Evolutionary conservation across 2,113 vertebrate species (phyloP).

Genomic region (Calidris pugnax): DNA sequence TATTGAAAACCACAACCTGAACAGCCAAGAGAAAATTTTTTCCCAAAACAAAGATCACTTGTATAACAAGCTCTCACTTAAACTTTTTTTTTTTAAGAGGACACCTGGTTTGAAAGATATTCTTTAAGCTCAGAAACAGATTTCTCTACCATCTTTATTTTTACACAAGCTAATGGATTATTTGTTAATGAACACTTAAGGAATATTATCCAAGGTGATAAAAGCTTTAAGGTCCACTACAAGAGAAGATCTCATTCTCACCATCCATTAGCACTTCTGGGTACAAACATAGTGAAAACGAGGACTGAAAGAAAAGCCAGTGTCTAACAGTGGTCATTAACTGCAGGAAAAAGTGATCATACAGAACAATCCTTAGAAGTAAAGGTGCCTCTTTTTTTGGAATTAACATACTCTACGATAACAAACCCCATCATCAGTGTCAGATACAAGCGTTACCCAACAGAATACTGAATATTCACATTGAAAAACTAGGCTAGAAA

Average conservation of each 20-base stretch:
- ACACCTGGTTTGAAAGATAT: neutral
- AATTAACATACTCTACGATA: neutral
- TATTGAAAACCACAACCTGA: neutral
- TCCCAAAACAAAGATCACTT: neutral
- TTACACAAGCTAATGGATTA: neutral
- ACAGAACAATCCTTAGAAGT: neutral
- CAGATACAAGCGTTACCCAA: neutral
- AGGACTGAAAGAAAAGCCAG: neutral
- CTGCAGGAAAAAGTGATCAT: neutral
- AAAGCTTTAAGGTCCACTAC: neutral
- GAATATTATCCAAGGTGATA: neutral
- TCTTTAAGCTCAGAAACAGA: neutral
- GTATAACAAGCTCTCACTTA: neutral
- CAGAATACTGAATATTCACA: neutral
- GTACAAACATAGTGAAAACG: neutral
- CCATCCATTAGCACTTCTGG: neutral
- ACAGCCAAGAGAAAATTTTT: neutral
- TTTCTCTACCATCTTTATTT: neutral
- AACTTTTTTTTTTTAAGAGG: neutral
- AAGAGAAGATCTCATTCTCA: neutral
- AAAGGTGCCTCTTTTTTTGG: neutral
- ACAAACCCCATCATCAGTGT: neutral
- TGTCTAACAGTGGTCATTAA: neutral
- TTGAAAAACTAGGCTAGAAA: neutral
- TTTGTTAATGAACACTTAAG: neutral